Percentiles rank a stretch among this genome's conserved stretches.
Conservation (phyloP, 2,113 vertebrate genomes). For the Podiceps cristatus region DNA sequence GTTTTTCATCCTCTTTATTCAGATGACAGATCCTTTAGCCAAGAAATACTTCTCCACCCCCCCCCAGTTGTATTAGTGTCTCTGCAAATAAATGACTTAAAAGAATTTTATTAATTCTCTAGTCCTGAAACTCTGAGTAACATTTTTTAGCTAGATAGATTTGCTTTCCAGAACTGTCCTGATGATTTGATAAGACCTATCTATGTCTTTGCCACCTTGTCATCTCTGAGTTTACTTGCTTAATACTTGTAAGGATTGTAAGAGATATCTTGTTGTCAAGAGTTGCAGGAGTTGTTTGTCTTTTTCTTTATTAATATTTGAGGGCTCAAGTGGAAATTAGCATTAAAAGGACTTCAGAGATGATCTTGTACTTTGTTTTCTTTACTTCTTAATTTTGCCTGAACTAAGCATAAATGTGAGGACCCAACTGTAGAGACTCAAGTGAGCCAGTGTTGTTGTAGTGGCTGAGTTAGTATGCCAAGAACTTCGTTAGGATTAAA, state of each 20-base stretch:
- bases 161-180: background rate
- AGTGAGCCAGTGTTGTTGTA: background rate
- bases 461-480: background rate
- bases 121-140: constrained; percentile 1
- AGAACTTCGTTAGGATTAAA: background rate
- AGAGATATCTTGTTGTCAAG: background rate
- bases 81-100: constrained; percentile 48
- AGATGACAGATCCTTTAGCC: background rate
- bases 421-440: background rate
- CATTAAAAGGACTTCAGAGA: background rate
- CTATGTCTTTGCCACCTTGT: background rate
- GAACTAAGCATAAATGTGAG: background rate
- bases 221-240: background rate
- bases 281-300: background rate
- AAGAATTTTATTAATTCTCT: constrained; percentile 44
- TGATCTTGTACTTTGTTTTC: background rate
- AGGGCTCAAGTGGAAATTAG: background rate
- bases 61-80: background rate
- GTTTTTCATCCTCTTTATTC: constrained; percentile 7
- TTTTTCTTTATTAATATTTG: background rate
- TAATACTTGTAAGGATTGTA: background rate
- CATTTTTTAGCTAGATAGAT: background rate
- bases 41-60: background rate
- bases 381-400: background rate
- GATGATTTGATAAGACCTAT: background rate